Percentiles rank a stretch among this genome's conserved stretches.
Conservation (phyloP, 2,113 vertebrate genomes). For the Colinus virginianus region DNA sequence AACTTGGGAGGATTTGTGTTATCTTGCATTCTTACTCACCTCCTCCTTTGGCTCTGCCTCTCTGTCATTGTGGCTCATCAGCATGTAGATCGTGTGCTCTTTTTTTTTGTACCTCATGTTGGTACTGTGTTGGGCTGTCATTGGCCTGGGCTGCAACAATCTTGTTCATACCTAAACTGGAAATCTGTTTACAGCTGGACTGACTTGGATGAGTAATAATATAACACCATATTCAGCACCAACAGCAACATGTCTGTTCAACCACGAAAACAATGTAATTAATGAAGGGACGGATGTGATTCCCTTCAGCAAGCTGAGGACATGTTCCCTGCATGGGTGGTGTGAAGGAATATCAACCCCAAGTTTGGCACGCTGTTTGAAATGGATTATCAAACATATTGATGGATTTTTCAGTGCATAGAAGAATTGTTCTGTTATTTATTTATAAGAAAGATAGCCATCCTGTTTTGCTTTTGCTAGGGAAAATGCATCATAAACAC, state of each 20-base stretch:
- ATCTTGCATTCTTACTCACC: background rate
- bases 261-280: background rate
- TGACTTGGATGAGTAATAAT: background rate
- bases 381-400: background rate
- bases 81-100: rapidly evolving
- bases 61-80: background rate
- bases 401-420: background rate
- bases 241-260: background rate
- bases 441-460: background rate
- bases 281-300: background rate
- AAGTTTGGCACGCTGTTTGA: background rate
- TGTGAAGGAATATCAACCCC: background rate
- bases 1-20: background rate
- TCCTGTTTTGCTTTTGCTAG: background rate
- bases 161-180: background rate
- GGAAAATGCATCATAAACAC: background rate
- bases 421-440: background rate
- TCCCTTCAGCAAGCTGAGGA: background rate
- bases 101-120: background rate
- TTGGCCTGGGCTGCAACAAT: background rate
- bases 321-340: background rate
- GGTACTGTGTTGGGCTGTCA: background rate
- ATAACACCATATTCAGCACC: background rate
- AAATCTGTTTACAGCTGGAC: background rate
- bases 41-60: rapidly evolving